These are phyloP conservation scores for Eudyptes chrysolophus DNA, from an alignment of 2,113 vertebrate genomes.

Conservation along the genomic window DNA sequence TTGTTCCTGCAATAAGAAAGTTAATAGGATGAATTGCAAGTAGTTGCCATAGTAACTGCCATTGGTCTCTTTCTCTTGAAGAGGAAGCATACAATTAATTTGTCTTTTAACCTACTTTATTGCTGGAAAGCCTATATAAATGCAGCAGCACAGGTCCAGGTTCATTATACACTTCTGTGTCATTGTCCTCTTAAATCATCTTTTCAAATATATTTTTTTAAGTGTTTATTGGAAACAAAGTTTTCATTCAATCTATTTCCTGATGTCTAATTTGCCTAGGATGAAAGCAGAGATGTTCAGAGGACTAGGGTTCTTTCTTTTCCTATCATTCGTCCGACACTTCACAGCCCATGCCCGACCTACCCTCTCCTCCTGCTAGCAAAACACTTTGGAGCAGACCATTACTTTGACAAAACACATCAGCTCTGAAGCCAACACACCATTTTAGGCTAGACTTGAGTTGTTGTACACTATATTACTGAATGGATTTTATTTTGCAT, in stretches of 20 bases:
- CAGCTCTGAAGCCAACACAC: not conserved
- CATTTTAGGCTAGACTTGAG: not conserved
- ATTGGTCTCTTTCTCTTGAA: constrained; percentile 56
- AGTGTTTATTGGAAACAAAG: constrained; percentile 47
- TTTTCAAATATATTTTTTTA: not conserved
- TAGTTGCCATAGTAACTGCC: constrained; percentile 73
- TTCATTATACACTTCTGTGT: constrained; percentile 39
- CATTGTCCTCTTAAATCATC: constrained; percentile 50
- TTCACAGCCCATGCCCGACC: not conserved
- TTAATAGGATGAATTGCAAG: constrained; percentile 72
- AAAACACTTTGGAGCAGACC: not conserved
- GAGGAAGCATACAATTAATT: constrained; percentile 68
- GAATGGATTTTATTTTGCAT: not conserved
- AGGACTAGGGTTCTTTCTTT: not conserved
- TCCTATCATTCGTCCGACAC: not conserved
- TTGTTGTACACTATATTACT: not conserved
- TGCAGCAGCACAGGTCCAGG: not conserved
- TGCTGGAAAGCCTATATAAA: constrained; percentile 38
- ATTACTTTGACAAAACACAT: not conserved
- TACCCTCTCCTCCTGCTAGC: not conserved
- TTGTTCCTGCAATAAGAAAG: constrained; percentile 70
- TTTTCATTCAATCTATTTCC: not conserved
- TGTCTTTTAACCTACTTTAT: constrained; percentile 72
- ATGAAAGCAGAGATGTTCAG: not conserved
- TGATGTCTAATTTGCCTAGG: not conserved